phyloP scores from a whole-genome alignment of 2,797 vertebrate species.

The Cottoperca gobio region DNA sequence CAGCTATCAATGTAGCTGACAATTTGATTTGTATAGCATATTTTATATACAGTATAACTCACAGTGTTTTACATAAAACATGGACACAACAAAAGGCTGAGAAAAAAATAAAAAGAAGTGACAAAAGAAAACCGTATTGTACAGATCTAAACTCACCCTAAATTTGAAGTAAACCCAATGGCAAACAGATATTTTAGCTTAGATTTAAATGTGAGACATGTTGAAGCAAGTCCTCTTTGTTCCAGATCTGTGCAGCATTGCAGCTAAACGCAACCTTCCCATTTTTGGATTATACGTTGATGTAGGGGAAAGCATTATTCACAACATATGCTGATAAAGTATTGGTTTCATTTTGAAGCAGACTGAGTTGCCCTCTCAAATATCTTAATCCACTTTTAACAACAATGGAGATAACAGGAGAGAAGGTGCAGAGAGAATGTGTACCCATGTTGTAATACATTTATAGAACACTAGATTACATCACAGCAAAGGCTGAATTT shows the following conservation, averaged over 20 bases:
- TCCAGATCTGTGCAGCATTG: not conserved
- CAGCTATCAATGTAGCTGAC: constrained; percentile 6
- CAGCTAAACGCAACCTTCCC: not conserved
- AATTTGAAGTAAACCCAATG: not conserved
- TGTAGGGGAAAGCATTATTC: not conserved
- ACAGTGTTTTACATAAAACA: not conserved
- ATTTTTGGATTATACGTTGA: not conserved
- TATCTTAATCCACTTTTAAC: constrained; percentile 3
- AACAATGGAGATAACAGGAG: not conserved
- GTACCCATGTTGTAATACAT: not conserved
- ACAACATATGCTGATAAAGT: not conserved
- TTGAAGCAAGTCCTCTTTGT: not conserved
- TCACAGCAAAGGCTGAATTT: constrained; percentile 2
- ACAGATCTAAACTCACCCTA: not conserved
- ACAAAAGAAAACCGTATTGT: constrained; percentile 7
- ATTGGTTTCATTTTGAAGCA: not conserved
- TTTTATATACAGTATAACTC: not conserved
- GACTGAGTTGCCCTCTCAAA: not conserved
- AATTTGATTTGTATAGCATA: not conserved
- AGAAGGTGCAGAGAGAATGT: not conserved
- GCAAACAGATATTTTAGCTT: not conserved
- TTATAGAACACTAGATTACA: constrained; percentile 12
- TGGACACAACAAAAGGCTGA: not conserved
- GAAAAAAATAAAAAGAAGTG: not conserved
- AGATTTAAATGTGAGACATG: not conserved